These are phyloP conservation scores for Brachypalpus laphriformis DNA, from an alignment of 2,888 invertebrate genomes.

Conservation along the genomic window DNA sequence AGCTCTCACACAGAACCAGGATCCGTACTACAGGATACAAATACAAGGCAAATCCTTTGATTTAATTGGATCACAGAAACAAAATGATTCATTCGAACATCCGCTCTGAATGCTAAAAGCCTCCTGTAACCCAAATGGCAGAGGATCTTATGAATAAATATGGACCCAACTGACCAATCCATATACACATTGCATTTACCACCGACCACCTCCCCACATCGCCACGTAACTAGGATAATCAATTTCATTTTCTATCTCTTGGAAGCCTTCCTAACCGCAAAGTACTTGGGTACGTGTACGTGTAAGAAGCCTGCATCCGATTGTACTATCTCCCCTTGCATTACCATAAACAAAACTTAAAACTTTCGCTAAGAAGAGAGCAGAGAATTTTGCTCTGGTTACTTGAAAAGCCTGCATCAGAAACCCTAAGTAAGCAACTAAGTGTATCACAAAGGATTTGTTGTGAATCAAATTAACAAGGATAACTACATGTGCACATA, in stretches of 20 bases:
- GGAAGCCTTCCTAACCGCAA: neutral
- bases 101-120: constrained; percentile 28
- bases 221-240: constrained; percentile 31
- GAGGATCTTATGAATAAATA: constrained; percentile 51
- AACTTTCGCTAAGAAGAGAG: constrained; percentile 42
- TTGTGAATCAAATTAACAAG: constrained; percentile 68
- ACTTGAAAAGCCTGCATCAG: constrained; percentile 7
- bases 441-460: constrained; percentile 71
- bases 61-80: constrained; percentile 63
- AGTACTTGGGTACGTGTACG: neutral
- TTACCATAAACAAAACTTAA: constrained; percentile 33
- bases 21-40: constrained; percentile 8
- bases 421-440: constrained; percentile 53
- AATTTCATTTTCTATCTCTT: constrained; percentile 22
- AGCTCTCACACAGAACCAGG: neutral
- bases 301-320: constrained; percentile 11
- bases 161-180: constrained; percentile 22
- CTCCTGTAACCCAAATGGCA: constrained; percentile 14
- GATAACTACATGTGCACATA: constrained; percentile 53
- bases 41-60: constrained; percentile 56
- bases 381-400: constrained; percentile 3
- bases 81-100: constrained; percentile 58
- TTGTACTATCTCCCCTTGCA: constrained; percentile 8
- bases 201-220: neutral
- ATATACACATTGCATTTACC: constrained; percentile 7